These are phyloP conservation scores for Oenanthe oenanthe DNA, from an alignment of 2,113 vertebrate genomes.

Conservation along the genomic window DNA sequence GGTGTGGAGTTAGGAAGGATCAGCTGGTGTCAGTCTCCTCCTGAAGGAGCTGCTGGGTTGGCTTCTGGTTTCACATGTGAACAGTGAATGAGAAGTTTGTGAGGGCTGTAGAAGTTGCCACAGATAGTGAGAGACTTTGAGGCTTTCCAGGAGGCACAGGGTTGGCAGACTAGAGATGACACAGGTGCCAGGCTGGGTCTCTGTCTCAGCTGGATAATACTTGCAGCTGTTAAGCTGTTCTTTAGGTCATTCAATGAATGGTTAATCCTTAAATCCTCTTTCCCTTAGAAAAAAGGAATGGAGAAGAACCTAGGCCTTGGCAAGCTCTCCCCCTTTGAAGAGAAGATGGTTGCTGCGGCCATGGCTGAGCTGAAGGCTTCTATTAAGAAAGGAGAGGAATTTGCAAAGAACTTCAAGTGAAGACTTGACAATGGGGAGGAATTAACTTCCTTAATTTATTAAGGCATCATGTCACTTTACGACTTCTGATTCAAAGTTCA, in stretches of 20 bases:
- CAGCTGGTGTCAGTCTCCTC: not conserved
- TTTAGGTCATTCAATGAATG: not conserved
- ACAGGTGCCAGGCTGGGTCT: not conserved
- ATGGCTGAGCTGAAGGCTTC: constrained; percentile 90
- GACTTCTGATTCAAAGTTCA: not conserved
- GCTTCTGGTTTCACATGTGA: not conserved
- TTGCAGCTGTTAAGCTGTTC: not conserved
- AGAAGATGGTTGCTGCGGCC: constrained; percentile 90
- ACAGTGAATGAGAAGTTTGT: not conserved
- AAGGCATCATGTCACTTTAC: constrained; percentile 71
- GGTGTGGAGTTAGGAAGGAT: not conserved
- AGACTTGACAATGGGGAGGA: not conserved
- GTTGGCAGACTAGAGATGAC: not conserved
- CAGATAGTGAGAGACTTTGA: not conserved
- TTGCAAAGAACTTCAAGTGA: constrained; percentile 92
- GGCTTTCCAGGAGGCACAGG: not conserved
- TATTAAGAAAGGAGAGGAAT: constrained; percentile 98
- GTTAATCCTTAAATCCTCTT: constrained; percentile 13
- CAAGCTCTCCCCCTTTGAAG: constrained; percentile 88
- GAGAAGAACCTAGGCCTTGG: constrained; percentile 98
- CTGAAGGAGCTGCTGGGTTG: not conserved
- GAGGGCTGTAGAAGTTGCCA: not conserved
- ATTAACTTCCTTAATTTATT: constrained; percentile 76
- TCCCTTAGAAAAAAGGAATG: constrained; percentile 88
- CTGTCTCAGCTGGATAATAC: not conserved